Evolutionary conservation across 1,140 invertebrate genomes (phyloP).

Genomic region (Tribolium madens): DNA sequence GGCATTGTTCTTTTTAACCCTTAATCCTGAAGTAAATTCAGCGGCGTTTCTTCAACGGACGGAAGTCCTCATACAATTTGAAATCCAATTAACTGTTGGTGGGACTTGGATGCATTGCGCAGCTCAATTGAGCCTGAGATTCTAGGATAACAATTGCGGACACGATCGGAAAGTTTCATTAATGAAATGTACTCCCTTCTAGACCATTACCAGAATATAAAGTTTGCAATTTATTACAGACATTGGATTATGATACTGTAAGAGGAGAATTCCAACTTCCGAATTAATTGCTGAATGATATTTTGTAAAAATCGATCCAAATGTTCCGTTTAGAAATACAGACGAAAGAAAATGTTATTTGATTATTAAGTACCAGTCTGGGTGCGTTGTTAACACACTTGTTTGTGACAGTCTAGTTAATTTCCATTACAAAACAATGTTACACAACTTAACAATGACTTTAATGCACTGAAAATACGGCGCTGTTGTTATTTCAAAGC

Average conservation of each 20-base stretch:
- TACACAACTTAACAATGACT: conserved; percentile 37
- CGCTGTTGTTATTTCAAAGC: background rate
- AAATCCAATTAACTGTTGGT: conserved; percentile 46
- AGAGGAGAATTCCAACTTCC: conserved; percentile 25
- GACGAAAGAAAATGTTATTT: conserved; percentile 34
- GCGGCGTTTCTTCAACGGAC: background rate
- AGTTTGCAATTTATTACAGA: conserved; percentile 55
- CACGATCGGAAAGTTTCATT: conserved; percentile 59
- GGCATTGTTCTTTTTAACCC: conserved; percentile 3
- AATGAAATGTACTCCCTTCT: conserved; percentile 59
- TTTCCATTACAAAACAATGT: conserved; percentile 42
- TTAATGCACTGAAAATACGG: conserved; percentile 24
- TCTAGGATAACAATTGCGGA: conserved; percentile 53
- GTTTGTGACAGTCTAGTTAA: conserved; percentile 39
- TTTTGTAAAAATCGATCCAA: background rate
- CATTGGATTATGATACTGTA: conserved; percentile 51
- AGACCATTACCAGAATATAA: conserved; percentile 56
- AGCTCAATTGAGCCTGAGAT: conserved; percentile 53
- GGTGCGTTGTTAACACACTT: conserved; percentile 40
- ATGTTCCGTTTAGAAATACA: background rate
- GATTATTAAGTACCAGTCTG: conserved; percentile 38
- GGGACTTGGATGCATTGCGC: conserved; percentile 47
- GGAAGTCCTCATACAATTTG: conserved; percentile 37
- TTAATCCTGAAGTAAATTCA: background rate
- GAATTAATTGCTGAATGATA: too few species aligned